Evolutionary conservation across 1,140 invertebrate genomes (phyloP).

Genomic region (Linepithema humile): DNA sequence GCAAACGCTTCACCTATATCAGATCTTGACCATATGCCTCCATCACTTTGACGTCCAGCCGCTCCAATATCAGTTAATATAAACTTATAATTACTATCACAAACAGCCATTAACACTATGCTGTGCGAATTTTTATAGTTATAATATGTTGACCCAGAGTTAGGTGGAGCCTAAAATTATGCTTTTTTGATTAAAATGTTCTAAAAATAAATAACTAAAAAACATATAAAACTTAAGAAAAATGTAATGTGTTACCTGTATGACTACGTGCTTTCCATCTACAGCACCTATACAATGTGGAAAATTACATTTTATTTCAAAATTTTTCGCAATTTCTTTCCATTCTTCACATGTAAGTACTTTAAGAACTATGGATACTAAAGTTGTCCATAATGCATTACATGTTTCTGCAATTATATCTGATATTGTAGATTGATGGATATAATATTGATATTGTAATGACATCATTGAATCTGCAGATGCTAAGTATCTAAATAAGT

Average conservation of each 20-base stretch:
- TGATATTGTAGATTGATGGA: not conserved
- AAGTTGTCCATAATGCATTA: not conserved
- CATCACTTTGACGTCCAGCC: constrained; percentile 8
- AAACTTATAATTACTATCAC: not conserved
- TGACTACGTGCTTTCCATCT: not conserved
- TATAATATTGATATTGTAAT: constrained; percentile 4
- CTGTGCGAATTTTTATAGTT: constrained; percentile 12
- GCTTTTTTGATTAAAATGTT: not conserved
- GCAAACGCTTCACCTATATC: not conserved
- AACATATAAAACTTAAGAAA: not conserved
- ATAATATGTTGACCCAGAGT: not conserved
- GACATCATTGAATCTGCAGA: constrained; percentile 13
- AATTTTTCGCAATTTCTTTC: not conserved
- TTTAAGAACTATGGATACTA: not conserved
- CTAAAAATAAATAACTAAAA: not conserved
- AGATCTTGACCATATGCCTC: not conserved
- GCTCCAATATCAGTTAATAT: not conserved
- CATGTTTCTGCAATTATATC: constrained; percentile 5
- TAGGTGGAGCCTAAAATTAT: constrained; percentile 4
- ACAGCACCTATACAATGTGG: not conserved
- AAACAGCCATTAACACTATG: not conserved
- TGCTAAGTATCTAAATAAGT: constrained; percentile 10
- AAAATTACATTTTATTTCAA: not conserved
- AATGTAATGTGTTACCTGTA: not conserved
- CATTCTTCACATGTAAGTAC: not conserved